Evolutionary conservation across 2,113 vertebrate species (phyloP).

Genomic region (Macaca mulatta): DNA sequence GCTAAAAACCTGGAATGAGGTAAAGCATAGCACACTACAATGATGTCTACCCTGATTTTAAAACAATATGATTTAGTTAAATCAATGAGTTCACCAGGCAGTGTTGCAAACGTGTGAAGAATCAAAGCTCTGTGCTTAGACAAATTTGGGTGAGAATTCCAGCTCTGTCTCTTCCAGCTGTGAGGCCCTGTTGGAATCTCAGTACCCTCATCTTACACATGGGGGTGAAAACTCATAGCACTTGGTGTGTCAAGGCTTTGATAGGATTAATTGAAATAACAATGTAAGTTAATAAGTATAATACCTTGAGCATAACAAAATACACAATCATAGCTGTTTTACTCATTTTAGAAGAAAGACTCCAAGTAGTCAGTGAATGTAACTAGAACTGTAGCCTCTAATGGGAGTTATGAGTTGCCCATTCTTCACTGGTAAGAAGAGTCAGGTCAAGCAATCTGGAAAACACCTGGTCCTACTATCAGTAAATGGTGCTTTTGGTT

Average conservation of each 20-base stretch:
- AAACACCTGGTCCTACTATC: background rate
- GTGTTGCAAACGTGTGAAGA: background rate
- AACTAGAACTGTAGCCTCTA: background rate
- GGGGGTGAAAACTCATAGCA: background rate
- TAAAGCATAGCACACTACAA: background rate
- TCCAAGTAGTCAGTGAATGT: background rate
- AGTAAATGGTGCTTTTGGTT: background rate
- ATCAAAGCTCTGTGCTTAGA: background rate
- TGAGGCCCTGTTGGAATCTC: background rate
- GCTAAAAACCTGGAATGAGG: background rate
- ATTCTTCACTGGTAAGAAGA: background rate
- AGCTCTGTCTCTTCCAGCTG: background rate
- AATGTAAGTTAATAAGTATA: background rate
- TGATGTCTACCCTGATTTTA: background rate
- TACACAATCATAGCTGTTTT: background rate
- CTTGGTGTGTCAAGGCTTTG: background rate
- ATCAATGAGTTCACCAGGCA: background rate
- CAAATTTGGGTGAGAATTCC: background rate
- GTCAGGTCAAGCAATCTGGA: background rate
- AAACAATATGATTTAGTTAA: background rate
- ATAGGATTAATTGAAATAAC: background rate
- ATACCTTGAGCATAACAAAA: background rate
- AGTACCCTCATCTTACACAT: background rate
- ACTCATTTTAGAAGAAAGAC: background rate
- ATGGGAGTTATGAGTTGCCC: no score